Percentiles rank a stretch among this genome's conserved stretches.
Conservation (phyloP, 2,113 vertebrate genomes). For the Cebus imitator region DNA sequence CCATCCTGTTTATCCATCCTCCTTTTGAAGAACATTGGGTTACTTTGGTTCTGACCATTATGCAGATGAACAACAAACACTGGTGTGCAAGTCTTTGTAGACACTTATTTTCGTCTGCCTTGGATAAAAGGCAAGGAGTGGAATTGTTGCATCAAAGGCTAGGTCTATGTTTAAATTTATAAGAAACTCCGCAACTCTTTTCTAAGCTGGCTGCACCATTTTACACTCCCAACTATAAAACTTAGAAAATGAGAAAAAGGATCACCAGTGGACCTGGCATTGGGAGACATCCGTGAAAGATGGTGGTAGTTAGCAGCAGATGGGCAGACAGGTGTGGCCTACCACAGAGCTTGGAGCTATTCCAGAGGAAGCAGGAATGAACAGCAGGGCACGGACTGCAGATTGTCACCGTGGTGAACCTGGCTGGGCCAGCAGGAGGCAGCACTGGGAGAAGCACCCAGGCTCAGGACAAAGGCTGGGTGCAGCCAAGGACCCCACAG, state of each 20-base stretch:
- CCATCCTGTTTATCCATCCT: background rate
- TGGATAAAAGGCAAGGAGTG: background rate
- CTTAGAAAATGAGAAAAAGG: background rate
- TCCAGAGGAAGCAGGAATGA: fast-evolving
- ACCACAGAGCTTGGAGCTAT: fast-evolving
- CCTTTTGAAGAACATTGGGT: background rate
- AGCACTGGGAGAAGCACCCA: fast-evolving
- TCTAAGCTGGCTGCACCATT: background rate
- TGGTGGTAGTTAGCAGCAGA: background rate
- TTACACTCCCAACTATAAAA: background rate
- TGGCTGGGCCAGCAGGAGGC: too few relatives aligned
- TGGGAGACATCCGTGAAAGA: background rate
- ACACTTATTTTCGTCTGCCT: background rate
- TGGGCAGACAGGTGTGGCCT: background rate
- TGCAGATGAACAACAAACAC: background rate
- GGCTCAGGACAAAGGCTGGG: background rate
- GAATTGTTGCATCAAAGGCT: background rate
- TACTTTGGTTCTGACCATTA: background rate
- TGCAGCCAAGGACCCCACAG: background rate
- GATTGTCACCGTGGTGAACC: background rate
- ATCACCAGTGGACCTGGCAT: background rate
- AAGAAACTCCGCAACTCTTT: background rate
- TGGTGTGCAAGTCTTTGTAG: background rate
- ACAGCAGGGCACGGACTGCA: background rate
- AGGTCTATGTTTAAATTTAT: background rate